Evolutionary conservation across 2,888 invertebrate species (phyloP).

Genomic region (Norana najaformis): DNA sequence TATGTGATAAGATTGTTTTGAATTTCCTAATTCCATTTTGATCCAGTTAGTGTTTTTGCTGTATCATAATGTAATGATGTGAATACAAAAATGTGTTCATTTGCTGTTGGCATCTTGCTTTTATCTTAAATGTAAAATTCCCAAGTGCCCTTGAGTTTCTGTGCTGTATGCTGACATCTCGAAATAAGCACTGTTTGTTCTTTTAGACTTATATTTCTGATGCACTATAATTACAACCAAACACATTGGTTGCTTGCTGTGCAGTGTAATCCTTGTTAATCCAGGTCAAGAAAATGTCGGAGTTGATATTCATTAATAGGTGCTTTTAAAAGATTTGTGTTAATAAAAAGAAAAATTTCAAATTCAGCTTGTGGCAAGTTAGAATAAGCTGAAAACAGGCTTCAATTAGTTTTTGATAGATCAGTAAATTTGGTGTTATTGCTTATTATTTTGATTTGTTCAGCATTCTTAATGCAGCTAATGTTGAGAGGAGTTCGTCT

Average conservation of each 20-base stretch:
- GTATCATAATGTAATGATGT: constrained; percentile 1
- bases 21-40: background rate
- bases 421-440: background rate
- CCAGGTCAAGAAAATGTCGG: background rate
- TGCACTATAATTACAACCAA: background rate
- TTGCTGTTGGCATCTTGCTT: constrained; percentile 5
- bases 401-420: too few relatives aligned
- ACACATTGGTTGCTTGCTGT: too few relatives aligned
- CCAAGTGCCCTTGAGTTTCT: background rate
- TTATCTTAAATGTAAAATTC: background rate
- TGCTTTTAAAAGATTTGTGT: background rate
- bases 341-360: background rate
- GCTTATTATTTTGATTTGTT: background rate
- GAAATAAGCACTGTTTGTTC: background rate
- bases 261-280: background rate
- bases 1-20: background rate
- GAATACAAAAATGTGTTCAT: constrained; percentile 13
- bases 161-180: background rate
- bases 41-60: background rate
- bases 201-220: background rate
- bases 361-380: background rate
- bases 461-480: background rate
- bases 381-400: background rate
- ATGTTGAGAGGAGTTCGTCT: background rate
- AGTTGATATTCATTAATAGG: background rate